Percentiles rank a stretch among this genome's conserved stretches.
Conservation (phyloP, 2,888 invertebrate species). For the Ceraclea dissimilis region DNA sequence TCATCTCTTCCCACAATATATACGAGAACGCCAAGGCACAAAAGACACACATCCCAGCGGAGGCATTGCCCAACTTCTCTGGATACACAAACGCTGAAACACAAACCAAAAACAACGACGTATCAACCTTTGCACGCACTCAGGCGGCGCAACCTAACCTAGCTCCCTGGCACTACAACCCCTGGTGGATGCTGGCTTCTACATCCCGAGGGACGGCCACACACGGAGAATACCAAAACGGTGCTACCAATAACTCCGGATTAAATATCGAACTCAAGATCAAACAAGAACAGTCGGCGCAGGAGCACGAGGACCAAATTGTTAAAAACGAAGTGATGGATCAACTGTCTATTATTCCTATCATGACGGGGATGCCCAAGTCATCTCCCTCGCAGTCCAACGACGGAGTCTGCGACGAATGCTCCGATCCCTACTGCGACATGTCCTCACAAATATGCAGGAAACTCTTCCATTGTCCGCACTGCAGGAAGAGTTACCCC, state of each 20-base stretch:
- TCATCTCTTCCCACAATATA: slow-evolving; percentile 46
- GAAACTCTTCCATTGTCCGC: slow-evolving; percentile 48
- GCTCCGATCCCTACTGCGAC: slow-evolving; percentile 49
- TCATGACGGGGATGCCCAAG: slow-evolving; percentile 20
- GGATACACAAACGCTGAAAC: slow-evolving; percentile 49
- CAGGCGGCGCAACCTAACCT: slow-evolving; percentile 35
- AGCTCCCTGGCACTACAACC: slow-evolving; percentile 47
- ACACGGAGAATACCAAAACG: slow-evolving; percentile 42
- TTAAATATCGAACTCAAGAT: slow-evolving; percentile 28
- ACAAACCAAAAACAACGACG: slow-evolving; percentile 44
- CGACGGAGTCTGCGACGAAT: slow-evolving; percentile 48
- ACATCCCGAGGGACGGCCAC: slow-evolving; percentile 42
- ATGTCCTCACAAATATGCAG: slow-evolving; percentile 42
- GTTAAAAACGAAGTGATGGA: slow-evolving; percentile 25
- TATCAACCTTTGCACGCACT: slow-evolving; percentile 35
- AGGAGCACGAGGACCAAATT: slow-evolving; percentile 22
- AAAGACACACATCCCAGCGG: slow-evolving; percentile 32
- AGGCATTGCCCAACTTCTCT: slow-evolving; percentile 44
- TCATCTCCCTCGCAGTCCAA: slow-evolving; percentile 39
- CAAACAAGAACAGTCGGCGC: slow-evolving; percentile 32
- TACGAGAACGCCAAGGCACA: slow-evolving; percentile 39
- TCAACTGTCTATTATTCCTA: slow-evolving; percentile 24
- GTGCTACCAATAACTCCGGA: slow-evolving; percentile 37
- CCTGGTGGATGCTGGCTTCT: slow-evolving; percentile 50
- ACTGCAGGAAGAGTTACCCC: slow-evolving; percentile 48